phyloP scores from a whole-genome alignment of 2,888 invertebrate species.

The Cheilosia variabilis region DNA sequence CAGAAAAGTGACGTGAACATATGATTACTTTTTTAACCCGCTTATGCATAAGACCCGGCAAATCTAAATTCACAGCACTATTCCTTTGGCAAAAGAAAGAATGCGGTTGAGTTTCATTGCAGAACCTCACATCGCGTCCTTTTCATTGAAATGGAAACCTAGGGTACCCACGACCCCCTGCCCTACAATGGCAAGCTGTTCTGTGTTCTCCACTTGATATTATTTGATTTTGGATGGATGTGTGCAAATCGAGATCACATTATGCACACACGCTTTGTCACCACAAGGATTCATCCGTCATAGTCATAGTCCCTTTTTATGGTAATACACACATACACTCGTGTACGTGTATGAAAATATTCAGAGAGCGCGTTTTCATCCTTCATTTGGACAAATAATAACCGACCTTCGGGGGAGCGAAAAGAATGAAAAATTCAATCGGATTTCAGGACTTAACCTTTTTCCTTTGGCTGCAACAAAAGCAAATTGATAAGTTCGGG shows the following conservation, averaged over 20 bases:
- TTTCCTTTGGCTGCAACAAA: slow-evolving; percentile 50
- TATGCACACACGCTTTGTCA: background rate
- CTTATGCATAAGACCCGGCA: too few species aligned
- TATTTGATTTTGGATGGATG: slow-evolving; percentile 16
- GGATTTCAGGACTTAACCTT: slow-evolving; percentile 62
- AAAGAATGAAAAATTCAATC: slow-evolving; percentile 54
- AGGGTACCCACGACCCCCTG: background rate
- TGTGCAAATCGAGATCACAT: slow-evolving; percentile 9
- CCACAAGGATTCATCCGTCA: background rate
- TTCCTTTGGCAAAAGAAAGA: too few species aligned
- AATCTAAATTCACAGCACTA: too few species aligned
- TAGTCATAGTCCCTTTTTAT: slow-evolving; percentile 28
- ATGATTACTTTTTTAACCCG: too few species aligned
- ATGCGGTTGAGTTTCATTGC: background rate
- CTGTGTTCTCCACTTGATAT: background rate
- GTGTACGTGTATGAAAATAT: slow-evolving; percentile 23
- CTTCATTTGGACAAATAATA: slow-evolving; percentile 53
- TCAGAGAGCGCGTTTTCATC: slow-evolving; percentile 39
- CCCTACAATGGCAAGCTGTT: background rate
- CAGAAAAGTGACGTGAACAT: too few species aligned
- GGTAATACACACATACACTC: background rate
- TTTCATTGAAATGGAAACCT: background rate
- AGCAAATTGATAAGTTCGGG: slow-evolving; percentile 48
- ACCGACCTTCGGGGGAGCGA: background rate
- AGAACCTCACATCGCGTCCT: background rate